A percentile compares a stretch with the other conserved stretches of the same genome.
These are phyloP conservation scores for Luscinia luscinia DNA, from an alignment of 2,797 vertebrate genomes.

Conservation along the genomic window DNA sequence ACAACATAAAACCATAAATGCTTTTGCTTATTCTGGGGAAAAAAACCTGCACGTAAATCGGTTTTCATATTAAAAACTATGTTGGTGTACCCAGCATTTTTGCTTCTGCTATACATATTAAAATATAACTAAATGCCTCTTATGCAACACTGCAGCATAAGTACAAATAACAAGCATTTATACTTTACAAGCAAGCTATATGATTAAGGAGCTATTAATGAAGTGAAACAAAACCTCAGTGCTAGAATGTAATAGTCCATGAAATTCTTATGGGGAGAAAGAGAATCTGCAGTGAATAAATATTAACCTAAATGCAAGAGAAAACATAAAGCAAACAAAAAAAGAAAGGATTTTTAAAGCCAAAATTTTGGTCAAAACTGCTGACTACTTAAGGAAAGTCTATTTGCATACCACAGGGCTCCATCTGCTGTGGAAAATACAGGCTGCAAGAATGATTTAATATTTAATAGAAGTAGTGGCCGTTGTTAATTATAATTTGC, in stretches of 20 bases:
- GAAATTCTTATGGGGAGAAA: constrained; percentile 85
- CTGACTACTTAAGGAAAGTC: constrained; percentile 87
- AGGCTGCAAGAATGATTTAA: constrained; percentile 97
- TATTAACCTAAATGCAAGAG: constrained; percentile 86
- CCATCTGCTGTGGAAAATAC: constrained; percentile 93
- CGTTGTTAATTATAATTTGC: constrained; percentile 99
- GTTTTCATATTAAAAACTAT: constrained; percentile 82
- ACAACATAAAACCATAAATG: constrained; percentile 80
- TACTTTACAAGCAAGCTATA: constrained; percentile 79
- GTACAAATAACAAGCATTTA: constrained; percentile 80
- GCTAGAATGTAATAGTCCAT: constrained; percentile 83
- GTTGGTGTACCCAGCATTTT: constrained; percentile 64
- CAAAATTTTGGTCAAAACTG: constrained; percentile 86
- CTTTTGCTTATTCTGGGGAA: constrained; percentile 74
- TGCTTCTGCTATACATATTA: constrained; percentile 75
- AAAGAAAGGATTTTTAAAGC: constrained; percentile 75
- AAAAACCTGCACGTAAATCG: constrained; percentile 71
- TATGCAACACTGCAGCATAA: constrained; percentile 79
- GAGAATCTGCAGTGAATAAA: constrained; percentile 88
- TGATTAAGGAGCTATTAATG: constrained; percentile 89
- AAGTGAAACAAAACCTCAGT: constrained; percentile 86
- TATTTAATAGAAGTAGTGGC: constrained; percentile 99
- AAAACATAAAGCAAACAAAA: constrained; percentile 82
- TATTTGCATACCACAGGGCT: constrained; percentile 96
- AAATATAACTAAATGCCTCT: constrained; percentile 75